phyloP scores from a whole-genome alignment of 2,113 vertebrate genomes.

The Myrmecophaga tridactyla region DNA sequence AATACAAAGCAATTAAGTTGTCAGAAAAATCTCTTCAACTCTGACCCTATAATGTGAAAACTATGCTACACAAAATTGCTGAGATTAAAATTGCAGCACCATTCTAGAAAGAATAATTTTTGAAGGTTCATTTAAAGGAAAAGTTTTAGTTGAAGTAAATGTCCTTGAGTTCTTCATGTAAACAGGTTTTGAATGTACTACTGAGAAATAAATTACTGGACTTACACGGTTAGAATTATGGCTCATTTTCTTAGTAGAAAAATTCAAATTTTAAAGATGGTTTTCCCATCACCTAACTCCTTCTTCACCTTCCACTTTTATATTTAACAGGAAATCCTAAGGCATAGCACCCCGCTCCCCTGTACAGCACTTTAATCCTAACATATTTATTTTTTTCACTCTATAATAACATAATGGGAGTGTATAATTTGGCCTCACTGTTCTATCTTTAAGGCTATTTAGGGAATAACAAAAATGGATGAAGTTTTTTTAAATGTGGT shows the following conservation, averaged over 20 bases:
- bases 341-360: neutral
- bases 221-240: neutral
- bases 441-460: constrained; percentile 10
- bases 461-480: neutral
- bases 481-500: constrained; percentile 16
- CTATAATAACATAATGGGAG: neutral
- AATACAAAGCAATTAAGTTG: constrained; percentile 73
- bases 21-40: constrained; percentile 60
- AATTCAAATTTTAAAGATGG: neutral
- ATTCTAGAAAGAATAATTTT: constrained; percentile 52
- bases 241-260: neutral
- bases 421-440: neutral
- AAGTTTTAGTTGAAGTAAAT: constrained; percentile 50
- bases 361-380: neutral
- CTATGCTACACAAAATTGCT: constrained; percentile 27
- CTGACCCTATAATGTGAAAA: constrained; percentile 45
- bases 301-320: constrained; percentile 19
- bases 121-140: constrained; percentile 58
- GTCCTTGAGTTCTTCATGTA: constrained; percentile 49
- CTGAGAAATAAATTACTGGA: constrained; percentile 23
- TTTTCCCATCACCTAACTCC: neutral
- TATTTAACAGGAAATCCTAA: neutral
- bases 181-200: constrained; percentile 29
- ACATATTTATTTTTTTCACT: constrained; percentile 15
- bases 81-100: constrained; percentile 52